phyloP scores from a whole-genome alignment of 2,888 invertebrate species.

The Epinotia bilunana region DNA sequence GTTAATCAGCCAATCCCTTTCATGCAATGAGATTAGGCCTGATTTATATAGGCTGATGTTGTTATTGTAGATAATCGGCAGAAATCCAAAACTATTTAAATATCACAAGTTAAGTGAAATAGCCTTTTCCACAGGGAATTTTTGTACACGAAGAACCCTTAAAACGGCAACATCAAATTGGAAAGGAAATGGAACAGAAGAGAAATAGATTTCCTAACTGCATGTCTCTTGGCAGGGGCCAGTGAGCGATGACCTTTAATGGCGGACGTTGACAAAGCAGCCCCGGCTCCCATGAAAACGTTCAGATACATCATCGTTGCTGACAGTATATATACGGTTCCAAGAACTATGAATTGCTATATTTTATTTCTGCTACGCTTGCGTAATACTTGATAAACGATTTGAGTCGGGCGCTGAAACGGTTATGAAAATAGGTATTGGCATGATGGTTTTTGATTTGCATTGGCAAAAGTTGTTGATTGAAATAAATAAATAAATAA shows the following conservation, averaged over 20 bases:
- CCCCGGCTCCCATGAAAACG: conserved; percentile 79
- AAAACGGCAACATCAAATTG: background rate
- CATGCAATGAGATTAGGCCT: too few species aligned
- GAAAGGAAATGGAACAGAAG: conserved; percentile 23
- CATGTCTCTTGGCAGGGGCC: conserved; percentile 44
- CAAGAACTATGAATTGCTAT: conserved; percentile 78
- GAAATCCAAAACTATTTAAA: too few species aligned
- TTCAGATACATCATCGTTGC: conserved; percentile 81
- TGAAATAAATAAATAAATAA: too few species aligned
- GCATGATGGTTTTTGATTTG: background rate
- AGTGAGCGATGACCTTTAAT: conserved; percentile 80
- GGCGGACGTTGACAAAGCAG: conserved; percentile 82
- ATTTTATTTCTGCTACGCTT: conserved; percentile 80
- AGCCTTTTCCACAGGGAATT: too few species aligned
- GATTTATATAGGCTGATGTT: too few species aligned
- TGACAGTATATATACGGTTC: conserved; percentile 79
- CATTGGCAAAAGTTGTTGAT: background rate
- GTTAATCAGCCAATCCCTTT: too few species aligned
- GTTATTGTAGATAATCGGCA: too few species aligned
- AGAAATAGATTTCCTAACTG: conserved; percentile 38
- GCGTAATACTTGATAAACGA: conserved; percentile 79
- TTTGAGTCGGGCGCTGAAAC: conserved; percentile 51
- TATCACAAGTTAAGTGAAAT: too few species aligned
- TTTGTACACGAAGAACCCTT: background rate
- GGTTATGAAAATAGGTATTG: conserved; percentile 5